phyloP scores from a whole-genome alignment of 2,113 vertebrate species.

The Eulemur macaco region DNA sequence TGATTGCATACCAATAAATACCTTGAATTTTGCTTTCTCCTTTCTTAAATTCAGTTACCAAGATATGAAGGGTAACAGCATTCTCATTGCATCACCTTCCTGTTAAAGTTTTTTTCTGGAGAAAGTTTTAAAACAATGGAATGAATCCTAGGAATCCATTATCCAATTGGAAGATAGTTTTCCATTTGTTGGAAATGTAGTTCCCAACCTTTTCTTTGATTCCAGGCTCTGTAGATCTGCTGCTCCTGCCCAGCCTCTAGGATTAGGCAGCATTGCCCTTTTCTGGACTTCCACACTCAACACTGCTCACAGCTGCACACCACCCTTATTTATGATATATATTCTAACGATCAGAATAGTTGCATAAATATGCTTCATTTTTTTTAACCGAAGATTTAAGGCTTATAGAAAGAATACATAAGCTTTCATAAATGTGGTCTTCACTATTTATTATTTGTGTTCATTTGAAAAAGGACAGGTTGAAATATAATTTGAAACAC shows the following conservation, averaged over 20 bases:
- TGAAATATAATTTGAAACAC: not conserved
- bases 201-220: not conserved
- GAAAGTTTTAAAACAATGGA: not conserved
- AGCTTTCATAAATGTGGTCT: not conserved
- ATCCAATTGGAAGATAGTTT: not conserved
- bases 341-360: not conserved
- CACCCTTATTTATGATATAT: not conserved
- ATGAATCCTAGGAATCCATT: not conserved
- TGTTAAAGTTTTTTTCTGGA: not conserved
- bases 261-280: no score
- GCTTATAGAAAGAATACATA: not conserved
- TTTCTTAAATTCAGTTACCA: not conserved
- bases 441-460: not conserved
- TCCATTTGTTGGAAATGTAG: not conserved
- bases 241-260: not conserved
- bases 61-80: not conserved
- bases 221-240: not conserved
- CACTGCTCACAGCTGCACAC: not conserved
- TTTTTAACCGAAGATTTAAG: not conserved
- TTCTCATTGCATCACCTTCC: not conserved
- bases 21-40: not conserved
- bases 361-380: not conserved
- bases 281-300: not conserved
- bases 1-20: not conserved
- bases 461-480: not conserved